Base-by-base conservation (phyloP, 2,797 vertebrate genomes). In the Otus scops region DNA sequence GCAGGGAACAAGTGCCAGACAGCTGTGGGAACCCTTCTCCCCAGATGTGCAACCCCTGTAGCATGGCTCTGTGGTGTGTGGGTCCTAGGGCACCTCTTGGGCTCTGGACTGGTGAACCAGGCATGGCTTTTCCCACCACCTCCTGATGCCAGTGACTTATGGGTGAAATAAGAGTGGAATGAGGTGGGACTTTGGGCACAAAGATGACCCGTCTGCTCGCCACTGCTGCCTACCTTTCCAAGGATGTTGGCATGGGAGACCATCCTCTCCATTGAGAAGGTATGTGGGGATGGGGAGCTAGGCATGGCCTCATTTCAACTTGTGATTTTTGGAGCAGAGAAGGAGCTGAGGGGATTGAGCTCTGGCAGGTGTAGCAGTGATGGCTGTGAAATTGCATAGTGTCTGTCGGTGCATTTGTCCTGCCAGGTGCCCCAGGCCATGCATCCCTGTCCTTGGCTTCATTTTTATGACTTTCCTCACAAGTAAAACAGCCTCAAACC, bases 371-470 rank as follows among this genome's bases (percentile, higher is more conserved):
- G 63, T 13, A 68, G 32, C 48, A 48, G 61, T 6, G 21, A 56
- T 41, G 48, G 21, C 57, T 70, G 28, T 48, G 70, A 71, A 88
- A 64, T 10, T 26, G 20, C 67, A 3, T 13, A 3, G 50, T 59
- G 15, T 47, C 67, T 47, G 21, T 54, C 0, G 0, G 28, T 60
- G 11, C 14, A 2, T 67, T 89, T 85, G 30, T 56, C n/a, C n/a
- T 45, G 69, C 59, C 28, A 64, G 11, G 11, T 4, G 13, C n/a
- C 14, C 24, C 56, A 54, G 39, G 21, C 61, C 0, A 0, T 12
- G 36, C 24, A 34, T 47, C 78, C 57, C 38, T 70, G 54, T 57
- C 45, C 50, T 85, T 60, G 59, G 54, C 45, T 80, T 90, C 22
- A 11, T 32, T 85, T 59, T 65, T 48, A 36, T 15, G 10, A 56